Percentiles rank a stretch among this genome's conserved stretches.
These are phyloP conservation scores for Harpalus rufipes DNA, from an alignment of 2,888 invertebrate species.

Conservation along the genomic window DNA sequence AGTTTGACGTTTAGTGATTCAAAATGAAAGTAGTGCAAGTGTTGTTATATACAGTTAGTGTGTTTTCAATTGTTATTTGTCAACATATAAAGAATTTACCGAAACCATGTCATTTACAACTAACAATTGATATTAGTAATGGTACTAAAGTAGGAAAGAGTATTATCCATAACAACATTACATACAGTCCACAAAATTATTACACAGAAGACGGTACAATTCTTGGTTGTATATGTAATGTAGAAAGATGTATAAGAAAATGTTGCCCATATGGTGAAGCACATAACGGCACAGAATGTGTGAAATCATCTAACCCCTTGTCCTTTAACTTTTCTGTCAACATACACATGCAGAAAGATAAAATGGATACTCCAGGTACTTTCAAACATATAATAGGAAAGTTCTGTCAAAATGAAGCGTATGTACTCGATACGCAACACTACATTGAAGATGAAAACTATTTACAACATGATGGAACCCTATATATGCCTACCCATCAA, in stretches of 20 bases:
- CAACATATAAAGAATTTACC: neutral
- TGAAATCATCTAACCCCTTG: neutral
- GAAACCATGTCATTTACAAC: neutral
- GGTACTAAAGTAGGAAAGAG: neutral
- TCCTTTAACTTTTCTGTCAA: constrained; percentile 17
- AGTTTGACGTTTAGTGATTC: constrained; percentile 20
- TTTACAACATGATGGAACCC: constrained; percentile 49
- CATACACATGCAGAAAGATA: constrained; percentile 5
- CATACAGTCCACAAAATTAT: constrained; percentile 16
- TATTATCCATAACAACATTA: constrained; percentile 13
- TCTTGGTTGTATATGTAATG: constrained; percentile 37
- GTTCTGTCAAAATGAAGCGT: constrained; percentile 35
- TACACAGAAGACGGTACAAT: neutral
- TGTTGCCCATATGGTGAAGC: constrained; percentile 46
- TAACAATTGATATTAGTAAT: constrained; percentile 25
- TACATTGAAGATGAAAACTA: constrained; percentile 37
- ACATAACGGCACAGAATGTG: constrained; percentile 1
- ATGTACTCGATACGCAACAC: constrained; percentile 17
- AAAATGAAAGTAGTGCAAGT: constrained; percentile 40
- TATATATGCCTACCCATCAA: constrained; percentile 37
- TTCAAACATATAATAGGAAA: constrained; percentile 37
- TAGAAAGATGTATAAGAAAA: constrained; percentile 27
- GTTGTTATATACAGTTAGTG: neutral
- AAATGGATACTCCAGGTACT: neutral
- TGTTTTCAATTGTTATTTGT: neutral